Base-by-base conservation (phyloP, 2,797 vertebrate genomes). In the Gouania willdenowi region DNA sequence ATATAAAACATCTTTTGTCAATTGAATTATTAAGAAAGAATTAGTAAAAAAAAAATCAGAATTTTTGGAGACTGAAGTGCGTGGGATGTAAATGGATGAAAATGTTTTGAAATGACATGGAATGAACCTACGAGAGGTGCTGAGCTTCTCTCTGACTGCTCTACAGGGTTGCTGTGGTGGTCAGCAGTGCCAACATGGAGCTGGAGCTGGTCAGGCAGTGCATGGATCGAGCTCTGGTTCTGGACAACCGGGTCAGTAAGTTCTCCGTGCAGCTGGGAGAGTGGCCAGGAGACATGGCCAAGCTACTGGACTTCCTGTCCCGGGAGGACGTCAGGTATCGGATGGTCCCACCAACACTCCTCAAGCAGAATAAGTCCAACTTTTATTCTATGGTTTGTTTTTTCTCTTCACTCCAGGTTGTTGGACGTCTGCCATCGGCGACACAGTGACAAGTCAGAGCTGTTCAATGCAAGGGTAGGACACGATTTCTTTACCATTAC, bases 131-230 rank as follows among this genome's bases (percentile, higher is more conserved):
- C n/a, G n/a, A n/a, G n/a, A 29, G 30, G 46, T 60, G 11, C 26
- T 14, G 19, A 39, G 17, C 21, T 13, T 29, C 18, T 10, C 12
- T 16, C 11, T 54, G 31, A 28, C 6, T 38, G 1, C 33, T 25
- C 27, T 83, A 38, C 35, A 96, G 94, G 74, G 92, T 95, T 12
- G 90, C 86, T 1, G 80, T 96, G 4, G 81, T 91, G 59, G 78
- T 93, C 34, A 91, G 90, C 85, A 93, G 92, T 17, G 92, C 91
- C 8, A 95, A 93, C 75, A 80, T 95, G 86, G 92, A 92, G 24
- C 57, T 93, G 35, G 83, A 88, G 54, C 63, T 94, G 65, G 57
- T 93, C 44, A 86, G 90, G 5, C 89, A 91, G 51, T 94, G 93
- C 51, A 65, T 94, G 61, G 89, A 93, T 48, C 87, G 86, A 12